Conservation (phyloP, 92 coral and sea anemone species). For the Actinernus sp. region DNA sequence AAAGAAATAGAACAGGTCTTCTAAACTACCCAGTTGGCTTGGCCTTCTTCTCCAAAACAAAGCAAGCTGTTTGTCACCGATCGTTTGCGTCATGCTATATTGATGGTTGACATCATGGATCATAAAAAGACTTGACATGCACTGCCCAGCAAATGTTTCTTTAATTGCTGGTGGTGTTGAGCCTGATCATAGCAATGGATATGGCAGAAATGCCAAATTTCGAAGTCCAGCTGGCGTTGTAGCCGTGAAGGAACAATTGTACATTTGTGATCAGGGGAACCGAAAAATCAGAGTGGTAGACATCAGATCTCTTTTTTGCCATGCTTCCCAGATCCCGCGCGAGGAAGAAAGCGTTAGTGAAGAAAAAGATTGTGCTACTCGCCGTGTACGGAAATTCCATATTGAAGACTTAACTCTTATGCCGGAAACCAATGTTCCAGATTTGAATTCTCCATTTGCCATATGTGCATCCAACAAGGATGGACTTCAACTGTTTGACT, state of each 20-base stretch:
- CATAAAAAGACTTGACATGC: too few relatives aligned
- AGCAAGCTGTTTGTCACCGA: constrained; percentile 60
- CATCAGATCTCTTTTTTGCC: constrained; percentile 37
- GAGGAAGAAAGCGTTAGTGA: constrained; percentile 22
- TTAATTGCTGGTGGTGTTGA: constrained; percentile 56
- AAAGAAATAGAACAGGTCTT: constrained; percentile 21
- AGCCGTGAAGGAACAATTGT: constrained; percentile 12
- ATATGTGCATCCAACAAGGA: constrained; percentile 11
- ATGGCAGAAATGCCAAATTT: constrained; percentile 50
- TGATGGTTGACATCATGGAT: too few relatives aligned
- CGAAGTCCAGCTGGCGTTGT: constrained; percentile 44
- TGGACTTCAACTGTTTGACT: neutral
- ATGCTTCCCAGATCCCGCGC: constrained; percentile 33
- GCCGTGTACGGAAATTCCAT: constrained; percentile 34
- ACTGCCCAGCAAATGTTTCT: constrained; percentile 60
- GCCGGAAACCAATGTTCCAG: constrained; percentile 6
- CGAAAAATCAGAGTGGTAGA: constrained; percentile 43
- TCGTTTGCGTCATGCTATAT: constrained; percentile 35
- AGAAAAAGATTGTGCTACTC: constrained; percentile 38
- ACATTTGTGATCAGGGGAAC: constrained; percentile 60
- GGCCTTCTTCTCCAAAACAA: constrained; percentile 43
- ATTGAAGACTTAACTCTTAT: constrained; percentile 45
- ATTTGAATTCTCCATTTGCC: constrained; percentile 6
- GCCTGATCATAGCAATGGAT: constrained; percentile 51
- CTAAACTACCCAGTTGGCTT: constrained; percentile 38